Evolutionary conservation across 1,140 invertebrate species (phyloP), one percentile per base, ranked within the genome.

Genomic region (Solenopsis fugax): DNA sequence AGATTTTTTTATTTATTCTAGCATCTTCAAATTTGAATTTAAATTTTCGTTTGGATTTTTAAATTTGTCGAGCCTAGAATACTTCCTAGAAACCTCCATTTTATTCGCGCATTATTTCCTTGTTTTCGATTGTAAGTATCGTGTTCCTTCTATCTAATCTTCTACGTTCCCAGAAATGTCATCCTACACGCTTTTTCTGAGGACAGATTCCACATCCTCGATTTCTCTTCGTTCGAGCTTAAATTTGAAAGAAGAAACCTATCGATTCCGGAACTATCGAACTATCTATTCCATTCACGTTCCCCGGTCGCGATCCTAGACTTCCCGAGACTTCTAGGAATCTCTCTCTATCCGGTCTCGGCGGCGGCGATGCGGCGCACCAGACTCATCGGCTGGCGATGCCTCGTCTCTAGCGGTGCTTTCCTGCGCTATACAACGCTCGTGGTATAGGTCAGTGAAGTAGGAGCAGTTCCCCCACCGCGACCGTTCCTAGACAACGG

Each of bases 361-460:
- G 58, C 54, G 73, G 29, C 56, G 16, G 29, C 37, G 86, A 18
- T 41, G 56, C 52, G 52, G 24, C 78, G 78, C 60, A 85, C 81
- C 86, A 80, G 80, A 84, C 80, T 90, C 86, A 80, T 87, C 65
- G 75, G 73, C 84, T 85, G 85, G 88, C 88, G 88, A 87, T 90
- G 88, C 88, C 85, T 85, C 89, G 89, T 89, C 88, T 87, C 78
- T 90, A 90, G 89, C 88, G 85, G 87, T 91, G 78, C 85, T 88
- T 91, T 87, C 80, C 85, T 87, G 89, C 78, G 89, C 87, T 78
- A 67, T 88, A 88, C 88, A 75, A 86, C 75, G 87, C 88, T 84
- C 88, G 92, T 94, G 94, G 93, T 95, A 94, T 95, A 94, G 94
- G 94, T 95, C 94, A 95, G 94, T 94, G 92, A 94, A 94, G 94